Base-by-base conservation (phyloP, 2,797 vertebrate genomes). In the Galagoides demidoff region DNA sequence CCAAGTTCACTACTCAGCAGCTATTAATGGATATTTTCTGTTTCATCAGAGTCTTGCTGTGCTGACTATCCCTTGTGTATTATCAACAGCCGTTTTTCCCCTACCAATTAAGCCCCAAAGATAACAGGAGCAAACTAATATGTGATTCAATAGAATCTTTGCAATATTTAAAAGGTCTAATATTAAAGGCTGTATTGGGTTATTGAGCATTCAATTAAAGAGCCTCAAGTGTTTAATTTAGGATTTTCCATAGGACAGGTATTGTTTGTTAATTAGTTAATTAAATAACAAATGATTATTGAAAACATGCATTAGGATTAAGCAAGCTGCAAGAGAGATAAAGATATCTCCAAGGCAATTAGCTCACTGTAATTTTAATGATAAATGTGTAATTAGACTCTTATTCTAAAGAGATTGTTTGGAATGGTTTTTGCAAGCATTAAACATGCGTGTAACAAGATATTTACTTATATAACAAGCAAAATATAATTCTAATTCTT, bases 231-330 rank as follows among this genome's bases (percentile, higher is more conserved):
- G 97, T 96, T 97, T 98, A 97, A 97, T 98, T 98, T 97, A 95
- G 95, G 94, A 96, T 97, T 97, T 98, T 97, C 94, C 96, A 97
- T 93, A 97, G 96, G 96, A 98, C 95, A 98, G 97, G 97, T 98
- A 98, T 97, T 98, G 87, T 97, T 97, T 98, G 97, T 97, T 98
- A 97, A 98, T 97, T 97, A 97, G 96, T 96, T 98, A 98, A 97
- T 97, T 97, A 97, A 97, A 95, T 97, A 98, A 97, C 96, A 97
- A 97, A 97, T 96, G 94, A 96, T 97, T 97, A 97, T 97, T 98
- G 97, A 98, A 97, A 97, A 97, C 97, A 97, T 96, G 96, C 92
- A 90, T 97, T 96, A 95, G 95, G 93, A 98, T 98, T 97, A 98
- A 97, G 96, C 97, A 97, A 97, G 97, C 97, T 97, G 96, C 93